Base-by-base conservation (phyloP, 2,888 invertebrate species). In the Argyresthia albistria region DNA sequence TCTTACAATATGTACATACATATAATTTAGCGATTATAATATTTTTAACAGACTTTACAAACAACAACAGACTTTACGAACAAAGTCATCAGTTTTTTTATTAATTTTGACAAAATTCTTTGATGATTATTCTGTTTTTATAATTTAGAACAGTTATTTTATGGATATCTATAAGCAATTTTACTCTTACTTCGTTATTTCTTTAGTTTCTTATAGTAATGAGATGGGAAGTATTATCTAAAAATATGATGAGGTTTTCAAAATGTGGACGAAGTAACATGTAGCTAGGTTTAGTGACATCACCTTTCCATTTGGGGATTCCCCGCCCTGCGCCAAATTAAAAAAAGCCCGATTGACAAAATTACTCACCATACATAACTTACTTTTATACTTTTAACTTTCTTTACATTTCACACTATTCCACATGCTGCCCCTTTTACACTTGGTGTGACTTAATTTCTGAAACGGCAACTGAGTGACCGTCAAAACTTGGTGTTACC, bases 241-340 rank as follows among this genome's bases (percentile, higher is more conserved):
- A 11, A 45, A 45, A 16, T 45, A 3, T 8, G 25, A 25, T 25
- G 55, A 66, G 64, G 67, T 69, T 79, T 80, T 82, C 71, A 67
- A 79, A 81, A 81, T 83, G 80, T 84, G 67, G 82, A 76, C 43
- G 49, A 25, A 25, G 25, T 70, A 64, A 57, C 70, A 69, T 65
- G 69, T 82, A 80, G 72, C 62, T 78, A 79, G 80, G 75, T 68
- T 65, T 66, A 62, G 67, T 67, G 64, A 70, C 69, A 65, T 67
- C 55, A 60, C 63, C 60, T 73, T 66, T 64, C 58, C 66, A 69
- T 72, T 73, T 69, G 70, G 79, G 82, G 84, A 76, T 70, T 68
- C 86, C 86, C 86, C 84, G 86, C 86, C 86, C 83, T 80, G 74
- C 80, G 86, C 86, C 86, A 78, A 76, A 77, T 73, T 69, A 58